Conservation (phyloP, 1,140 invertebrate genomes). For the Antheraea pernyi region DNA sequence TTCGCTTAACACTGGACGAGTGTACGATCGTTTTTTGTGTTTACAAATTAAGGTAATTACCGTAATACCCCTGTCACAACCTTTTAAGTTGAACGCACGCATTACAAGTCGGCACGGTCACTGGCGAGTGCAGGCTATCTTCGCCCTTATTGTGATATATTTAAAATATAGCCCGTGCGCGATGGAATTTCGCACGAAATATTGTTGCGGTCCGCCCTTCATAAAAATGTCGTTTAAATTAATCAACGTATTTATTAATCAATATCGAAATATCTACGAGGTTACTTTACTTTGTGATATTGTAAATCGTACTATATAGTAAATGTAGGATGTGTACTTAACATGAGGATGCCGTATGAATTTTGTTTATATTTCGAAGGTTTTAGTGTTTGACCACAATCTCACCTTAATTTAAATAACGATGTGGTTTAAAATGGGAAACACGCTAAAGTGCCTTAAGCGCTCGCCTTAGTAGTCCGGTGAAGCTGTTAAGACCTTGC, state of each 20-base stretch:
- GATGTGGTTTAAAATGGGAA: no score
- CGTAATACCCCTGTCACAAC: constrained; percentile 64
- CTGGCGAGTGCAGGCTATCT: background rate
- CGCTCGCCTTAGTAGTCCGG: no score
- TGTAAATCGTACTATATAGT: background rate
- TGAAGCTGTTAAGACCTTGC: no score
- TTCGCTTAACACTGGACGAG: constrained; percentile 33
- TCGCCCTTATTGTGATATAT: background rate
- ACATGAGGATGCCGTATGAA: background rate
- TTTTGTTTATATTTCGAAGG: no score
- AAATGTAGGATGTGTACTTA: background rate
- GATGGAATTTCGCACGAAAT: constrained; percentile 38
- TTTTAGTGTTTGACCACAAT: no score
- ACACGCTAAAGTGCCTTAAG: no score
- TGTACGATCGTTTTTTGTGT: constrained; percentile 56
- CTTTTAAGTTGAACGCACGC: constrained; percentile 69
- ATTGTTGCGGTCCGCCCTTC: constrained; percentile 55
- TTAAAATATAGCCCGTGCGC: background rate
- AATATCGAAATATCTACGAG: constrained; percentile 5
- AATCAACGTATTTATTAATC: constrained; percentile 23
- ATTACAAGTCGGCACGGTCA: constrained; percentile 28
- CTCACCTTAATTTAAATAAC: no score
- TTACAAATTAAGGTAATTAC: constrained; percentile 72
- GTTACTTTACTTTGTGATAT: constrained; percentile 6
- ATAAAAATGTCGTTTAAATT: constrained; percentile 56